Evolutionary conservation across 2,888 invertebrate species (phyloP), one percentile per base, ranked within the genome.

Genomic region (Melanostoma mellinum): DNA sequence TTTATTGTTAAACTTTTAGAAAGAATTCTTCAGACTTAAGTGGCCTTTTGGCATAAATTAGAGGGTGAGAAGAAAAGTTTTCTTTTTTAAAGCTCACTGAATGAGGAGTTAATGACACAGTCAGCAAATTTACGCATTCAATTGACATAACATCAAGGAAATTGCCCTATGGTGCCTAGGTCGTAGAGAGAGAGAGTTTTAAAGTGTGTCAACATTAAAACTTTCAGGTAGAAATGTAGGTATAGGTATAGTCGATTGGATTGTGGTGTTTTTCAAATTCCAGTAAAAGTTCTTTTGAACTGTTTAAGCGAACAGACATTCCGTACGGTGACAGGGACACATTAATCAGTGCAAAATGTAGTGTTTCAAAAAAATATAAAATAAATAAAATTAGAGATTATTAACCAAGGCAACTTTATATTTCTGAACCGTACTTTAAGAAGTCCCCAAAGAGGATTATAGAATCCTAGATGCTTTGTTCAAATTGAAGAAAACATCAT

Each of bases 101-200:
- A 82, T 82, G 52, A 78, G 78, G 77, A 77, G 82, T 82, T 82
- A 82, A 82, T 82, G 82, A 73, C 78, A 78, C 68, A 68, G 74
- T 50, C 75, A 61, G 74, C 75, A 84, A 84, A 71, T 84, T 61
- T 71, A 67, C 74, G 78, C 74, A 84, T 79, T 84, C 84, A 84
- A 84, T 84, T 78, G 84, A 79, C 79, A 84, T 79, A 78, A 84
- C 84, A 74, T 78, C 68, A 81, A 67, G 48, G 53, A 84, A 84
- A 55, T 79, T 69, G 69, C 50, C 79, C 61, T 48, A 9, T 50
- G 74, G 74, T 55, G 77, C 20, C 20, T 20, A 20, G 20, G 20
- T 20, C 20, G 53, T 68, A 58, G 33, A 32, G 36, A 6, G 46
- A 35, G 36, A 55, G 56, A 48, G 6, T 50, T 50, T 36, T 48